These are phyloP conservation scores for Eriocheir sinensis DNA, from an alignment of 1,140 invertebrate genomes.

Conservation along the genomic window DNA sequence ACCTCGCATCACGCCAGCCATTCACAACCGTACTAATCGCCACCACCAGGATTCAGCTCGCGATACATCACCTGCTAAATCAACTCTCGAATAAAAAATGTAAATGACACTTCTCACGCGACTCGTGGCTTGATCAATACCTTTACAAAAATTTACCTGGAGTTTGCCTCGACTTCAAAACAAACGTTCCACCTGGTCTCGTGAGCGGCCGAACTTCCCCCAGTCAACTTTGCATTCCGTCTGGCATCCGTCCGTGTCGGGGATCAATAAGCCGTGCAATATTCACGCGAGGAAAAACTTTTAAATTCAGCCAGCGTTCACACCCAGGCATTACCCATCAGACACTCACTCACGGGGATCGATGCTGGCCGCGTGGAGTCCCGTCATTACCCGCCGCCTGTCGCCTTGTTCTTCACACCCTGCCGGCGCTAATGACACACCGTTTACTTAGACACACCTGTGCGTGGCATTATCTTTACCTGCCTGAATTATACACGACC, in stretches of 20 bases:
- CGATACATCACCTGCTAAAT: not conserved
- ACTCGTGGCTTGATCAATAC: not conserved
- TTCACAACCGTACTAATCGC: not conserved
- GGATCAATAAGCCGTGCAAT: not conserved
- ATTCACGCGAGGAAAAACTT: not conserved
- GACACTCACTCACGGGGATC: not conserved
- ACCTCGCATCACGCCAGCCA: not conserved
- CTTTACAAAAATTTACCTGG: not conserved
- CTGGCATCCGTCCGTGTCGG: not conserved
- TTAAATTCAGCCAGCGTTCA: not conserved
- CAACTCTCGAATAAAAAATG: not conserved
- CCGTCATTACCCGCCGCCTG: not conserved
- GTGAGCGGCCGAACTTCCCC: not conserved
- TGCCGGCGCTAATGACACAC: slow-evolving; percentile 10
- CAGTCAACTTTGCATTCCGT: not conserved
- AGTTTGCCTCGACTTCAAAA: not conserved
- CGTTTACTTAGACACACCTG: not conserved
- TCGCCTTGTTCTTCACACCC: slow-evolving; percentile 47
- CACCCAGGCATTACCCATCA: not conserved
- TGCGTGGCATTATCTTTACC: not conserved
- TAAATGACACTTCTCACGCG: not conserved
- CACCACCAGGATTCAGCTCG: too few relatives aligned
- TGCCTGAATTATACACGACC: not conserved
- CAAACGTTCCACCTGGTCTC: not conserved
- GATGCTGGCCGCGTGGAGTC: not conserved